Base-by-base conservation (phyloP, 2,797 vertebrate species). In the Arrhamphus sclerolepis region DNA sequence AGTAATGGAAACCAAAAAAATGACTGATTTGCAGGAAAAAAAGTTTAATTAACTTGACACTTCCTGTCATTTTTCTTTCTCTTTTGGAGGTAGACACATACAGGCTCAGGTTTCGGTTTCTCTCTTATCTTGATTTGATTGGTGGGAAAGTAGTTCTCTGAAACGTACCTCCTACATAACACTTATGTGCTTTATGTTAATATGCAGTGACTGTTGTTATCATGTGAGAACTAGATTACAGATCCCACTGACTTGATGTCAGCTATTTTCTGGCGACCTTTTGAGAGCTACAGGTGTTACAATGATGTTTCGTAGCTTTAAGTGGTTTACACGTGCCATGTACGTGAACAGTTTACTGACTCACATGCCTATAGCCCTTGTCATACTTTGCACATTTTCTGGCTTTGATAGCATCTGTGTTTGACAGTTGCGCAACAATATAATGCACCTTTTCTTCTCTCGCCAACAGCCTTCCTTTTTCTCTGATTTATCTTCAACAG, bases 111-210 rank as follows among this genome's bases (percentile, higher is more conserved):
- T 87, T 88, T 88, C 69, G 3, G 38, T 84, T 85, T 85, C 60
- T 61, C 21, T 77, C 66, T 70, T 79, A 80, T 85, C 80, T 86
- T 67, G 63, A 79, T 81, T 62, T 76, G 67, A 78, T 81, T 77
- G 75, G 72, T 84, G 78, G 77, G 82, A 90, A 89, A 81, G 62
- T 62, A 68, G 66, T 66, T 44, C 75, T 81, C 17, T 72, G 74
- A 87, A 84, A 79, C 59, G 24, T 56, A 40, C 67, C 62, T 79
- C 70, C 74, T 68, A 78, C 73, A 19, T 65, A 68, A 63, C 70
- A 73, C 66, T 60, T 48, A 42, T 58, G 17, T 26, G 51, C 26
- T 66, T 31, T 56, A 20, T 67, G 34, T 62, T 29, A 54, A 46
- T 58, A 60, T 63, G 67, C n/a, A 1, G 18, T 55, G 43, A 74